Evolutionary conservation across 1,140 invertebrate genomes (phyloP).

Genomic region (Drosophila sproati): DNA sequence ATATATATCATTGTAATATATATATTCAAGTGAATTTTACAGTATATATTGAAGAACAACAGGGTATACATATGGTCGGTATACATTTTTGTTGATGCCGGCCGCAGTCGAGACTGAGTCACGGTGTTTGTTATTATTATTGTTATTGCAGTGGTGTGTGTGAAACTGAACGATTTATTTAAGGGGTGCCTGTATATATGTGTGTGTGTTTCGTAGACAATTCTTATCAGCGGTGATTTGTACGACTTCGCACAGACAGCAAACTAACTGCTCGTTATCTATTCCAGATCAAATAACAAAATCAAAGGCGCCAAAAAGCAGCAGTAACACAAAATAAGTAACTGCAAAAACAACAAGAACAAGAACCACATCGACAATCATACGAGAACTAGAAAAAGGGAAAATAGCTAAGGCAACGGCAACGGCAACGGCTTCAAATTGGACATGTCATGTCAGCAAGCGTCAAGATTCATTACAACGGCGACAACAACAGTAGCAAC

Average conservation of each 20-base stretch:
- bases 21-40: too few relatives aligned
- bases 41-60: too few relatives aligned
- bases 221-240: conserved; percentile 44
- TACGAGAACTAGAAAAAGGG: conserved; percentile 8
- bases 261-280: conserved; percentile 42
- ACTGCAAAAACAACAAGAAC: conserved; percentile 12
- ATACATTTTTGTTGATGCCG: neutral
- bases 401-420: conserved; percentile 38
- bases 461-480: conserved; percentile 71
- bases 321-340: neutral
- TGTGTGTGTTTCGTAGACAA: conserved; percentile 12
- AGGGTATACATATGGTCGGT: conserved; percentile 19
- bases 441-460: conserved; percentile 85
- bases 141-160: conserved; percentile 31
- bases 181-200: conserved; percentile 7
- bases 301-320: conserved; percentile 19
- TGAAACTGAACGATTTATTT: neutral
- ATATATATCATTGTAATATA: too few relatives aligned
- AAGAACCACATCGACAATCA: conserved; percentile 24
- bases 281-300: conserved; percentile 65
- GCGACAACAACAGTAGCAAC: conserved; percentile 51
- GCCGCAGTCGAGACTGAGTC: conserved; percentile 14
- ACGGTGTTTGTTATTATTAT: conserved; percentile 30
- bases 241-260: conserved; percentile 33
- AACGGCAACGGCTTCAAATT: conserved; percentile 73